phyloP scores from a whole-genome alignment of 1,140 invertebrate genomes.

The Mamestra configurata region DNA sequence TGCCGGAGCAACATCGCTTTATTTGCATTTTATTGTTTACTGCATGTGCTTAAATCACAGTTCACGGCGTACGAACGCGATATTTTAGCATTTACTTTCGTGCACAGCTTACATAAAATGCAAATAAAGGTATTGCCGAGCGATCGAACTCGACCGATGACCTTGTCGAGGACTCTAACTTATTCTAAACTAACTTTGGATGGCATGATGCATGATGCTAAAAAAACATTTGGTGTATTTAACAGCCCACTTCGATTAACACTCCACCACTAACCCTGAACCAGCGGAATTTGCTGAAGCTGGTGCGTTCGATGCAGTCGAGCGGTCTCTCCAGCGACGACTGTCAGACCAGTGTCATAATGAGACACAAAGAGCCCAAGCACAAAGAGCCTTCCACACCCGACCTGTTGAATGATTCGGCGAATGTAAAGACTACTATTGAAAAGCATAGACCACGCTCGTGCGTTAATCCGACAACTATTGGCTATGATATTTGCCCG shows the following conservation, averaged over 20 bases:
- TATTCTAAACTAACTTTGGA: conserved; percentile 68
- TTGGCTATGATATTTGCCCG: conserved; percentile 84
- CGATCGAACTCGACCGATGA: conserved; percentile 62
- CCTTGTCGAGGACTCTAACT: conserved; percentile 65
- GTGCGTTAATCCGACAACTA: conserved; percentile 89
- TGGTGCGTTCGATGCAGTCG: conserved; percentile 88
- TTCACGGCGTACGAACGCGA: conserved; percentile 69
- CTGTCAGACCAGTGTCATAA: conserved; percentile 86
- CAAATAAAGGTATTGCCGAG: conserved; percentile 80
- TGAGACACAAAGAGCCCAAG: conserved; percentile 85
- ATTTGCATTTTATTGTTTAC: conserved; percentile 87
- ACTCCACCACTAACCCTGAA: conserved; percentile 87
- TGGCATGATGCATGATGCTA: conserved; percentile 83
- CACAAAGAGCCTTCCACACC: conserved; percentile 86
- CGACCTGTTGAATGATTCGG: conserved; percentile 88
- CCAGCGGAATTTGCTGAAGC: conserved; percentile 88
- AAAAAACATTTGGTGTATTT: conserved; percentile 83
- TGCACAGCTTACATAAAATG: conserved; percentile 87
- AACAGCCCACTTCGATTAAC: conserved; percentile 86
- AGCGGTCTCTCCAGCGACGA: conserved; percentile 88
- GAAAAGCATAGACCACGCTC: conserved; percentile 91
- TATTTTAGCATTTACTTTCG: conserved; percentile 73
- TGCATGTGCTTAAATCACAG: conserved; percentile 85
- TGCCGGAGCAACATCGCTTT: conserved; percentile 80
- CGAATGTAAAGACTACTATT: conserved; percentile 82